These are phyloP conservation scores for Loris lydekkerianus DNA, from an alignment of 2,797 vertebrate genomes.

Conservation along the genomic window DNA sequence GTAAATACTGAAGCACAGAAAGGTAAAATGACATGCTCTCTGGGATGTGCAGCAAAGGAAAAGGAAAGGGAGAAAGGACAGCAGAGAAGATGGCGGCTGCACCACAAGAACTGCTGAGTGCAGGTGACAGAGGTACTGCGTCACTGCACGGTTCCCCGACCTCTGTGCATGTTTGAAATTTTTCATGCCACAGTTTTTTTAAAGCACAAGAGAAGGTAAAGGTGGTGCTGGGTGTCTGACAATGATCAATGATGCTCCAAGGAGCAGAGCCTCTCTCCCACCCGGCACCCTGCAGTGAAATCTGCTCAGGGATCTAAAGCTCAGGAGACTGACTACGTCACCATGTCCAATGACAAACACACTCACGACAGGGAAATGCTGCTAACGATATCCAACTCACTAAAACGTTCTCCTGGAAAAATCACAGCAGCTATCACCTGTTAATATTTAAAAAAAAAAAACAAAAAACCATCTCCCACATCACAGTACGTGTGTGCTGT, in stretches of 20 bases:
- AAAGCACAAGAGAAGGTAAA: background rate
- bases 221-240: background rate
- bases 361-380: rapidly evolving
- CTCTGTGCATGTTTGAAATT: background rate
- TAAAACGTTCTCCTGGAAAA: rapidly evolving
- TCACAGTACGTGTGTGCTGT: rapidly evolving
- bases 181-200: background rate
- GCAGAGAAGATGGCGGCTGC: background rate
- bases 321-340: rapidly evolving
- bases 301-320: rapidly evolving
- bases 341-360: rapidly evolving
- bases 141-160: background rate
- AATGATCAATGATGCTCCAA: rapidly evolving
- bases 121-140: background rate
- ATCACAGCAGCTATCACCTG: background rate
- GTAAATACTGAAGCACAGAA: background rate
- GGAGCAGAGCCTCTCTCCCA: background rate
- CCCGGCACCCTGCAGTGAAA: rapidly evolving
- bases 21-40: background rate
- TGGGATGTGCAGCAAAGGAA: background rate
- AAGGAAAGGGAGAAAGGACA: background rate
- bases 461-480: background rate
- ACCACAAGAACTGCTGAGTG: rapidly evolving
- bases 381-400: background rate
- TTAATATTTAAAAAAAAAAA: too few species aligned